A percentile compares a stretch with the other conserved stretches of the same genome.
These are phyloP conservation scores for Ophion obscuratus DNA, from an alignment of 2,888 invertebrate genomes.

Conservation along the genomic window DNA sequence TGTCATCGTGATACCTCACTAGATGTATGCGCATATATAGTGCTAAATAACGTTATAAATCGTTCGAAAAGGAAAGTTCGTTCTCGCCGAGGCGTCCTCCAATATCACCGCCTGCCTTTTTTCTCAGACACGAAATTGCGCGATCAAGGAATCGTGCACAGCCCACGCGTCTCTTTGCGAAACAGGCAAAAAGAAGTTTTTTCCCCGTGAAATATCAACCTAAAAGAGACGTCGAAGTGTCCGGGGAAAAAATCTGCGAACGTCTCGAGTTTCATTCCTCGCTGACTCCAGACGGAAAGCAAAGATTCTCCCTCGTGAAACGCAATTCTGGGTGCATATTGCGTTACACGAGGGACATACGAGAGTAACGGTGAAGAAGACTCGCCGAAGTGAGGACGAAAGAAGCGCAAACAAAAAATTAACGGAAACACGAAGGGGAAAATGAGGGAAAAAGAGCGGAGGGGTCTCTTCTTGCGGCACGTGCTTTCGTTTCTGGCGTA, in stretches of 20 bases:
- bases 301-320: background rate
- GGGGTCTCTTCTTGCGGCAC: conserved; percentile 33
- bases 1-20: conserved; percentile 4
- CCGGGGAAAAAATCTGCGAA: background rate
- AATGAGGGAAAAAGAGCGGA: conserved; percentile 10
- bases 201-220: background rate
- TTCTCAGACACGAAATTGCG: background rate
- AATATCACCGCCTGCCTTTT: background rate
- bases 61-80: conserved; percentile 18
- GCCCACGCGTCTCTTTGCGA: too few species aligned
- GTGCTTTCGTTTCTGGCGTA: conserved; percentile 40
- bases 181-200: too few species aligned
- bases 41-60: background rate
- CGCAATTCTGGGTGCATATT: background rate
- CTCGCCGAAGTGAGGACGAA: conserved; percentile 20
- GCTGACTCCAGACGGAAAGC: background rate
- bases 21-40: conserved; percentile 18
- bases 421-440: conserved; percentile 6
- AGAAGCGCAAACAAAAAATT: conserved; percentile 33
- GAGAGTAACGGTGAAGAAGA: conserved; percentile 41
- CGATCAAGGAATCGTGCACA: background rate
- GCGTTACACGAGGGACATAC: background rate
- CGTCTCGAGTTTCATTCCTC: background rate
- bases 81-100: conserved; percentile 20
- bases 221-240: background rate